A percentile compares a stretch with the other conserved stretches of the same genome.
phyloP scores from a whole-genome alignment of 2,113 vertebrate genomes.

The Prunella fulvescens region DNA sequence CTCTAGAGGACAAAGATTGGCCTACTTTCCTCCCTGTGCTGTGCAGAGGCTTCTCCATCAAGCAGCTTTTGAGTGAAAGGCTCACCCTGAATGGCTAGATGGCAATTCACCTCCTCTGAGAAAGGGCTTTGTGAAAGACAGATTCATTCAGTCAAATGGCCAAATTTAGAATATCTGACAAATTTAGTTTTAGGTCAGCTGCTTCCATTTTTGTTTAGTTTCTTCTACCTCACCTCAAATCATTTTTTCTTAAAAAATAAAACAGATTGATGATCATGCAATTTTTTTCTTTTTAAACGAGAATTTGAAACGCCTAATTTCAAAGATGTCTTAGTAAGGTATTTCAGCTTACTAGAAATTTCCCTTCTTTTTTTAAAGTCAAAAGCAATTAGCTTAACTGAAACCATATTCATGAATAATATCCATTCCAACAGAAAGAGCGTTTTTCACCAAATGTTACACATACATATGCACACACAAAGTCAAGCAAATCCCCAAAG shows the following conservation, averaged over 20 bases:
- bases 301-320: not conserved
- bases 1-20: not conserved
- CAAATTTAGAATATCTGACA: slow-evolving; percentile 5
- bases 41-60: not conserved
- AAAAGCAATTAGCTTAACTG: not conserved
- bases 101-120: not conserved
- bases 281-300: not conserved
- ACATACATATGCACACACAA: not conserved
- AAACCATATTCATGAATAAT: not conserved
- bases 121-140: not conserved
- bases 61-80: not conserved
- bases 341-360: not conserved
- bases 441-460: not conserved
- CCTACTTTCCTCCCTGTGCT: not conserved
- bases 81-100: not conserved
- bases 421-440: not conserved
- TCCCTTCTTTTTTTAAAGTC: not conserved
- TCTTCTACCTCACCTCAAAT: not conserved
- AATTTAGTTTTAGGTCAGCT: not conserved
- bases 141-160: not conserved
- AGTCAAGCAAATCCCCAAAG: not conserved
- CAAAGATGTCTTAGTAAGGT: not conserved
- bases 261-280: not conserved
- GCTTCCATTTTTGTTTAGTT: not conserved
- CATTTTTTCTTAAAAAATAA: not conserved